Conservation (phyloP, 2,888 invertebrate species). For the Octonoba sinensis region DNA sequence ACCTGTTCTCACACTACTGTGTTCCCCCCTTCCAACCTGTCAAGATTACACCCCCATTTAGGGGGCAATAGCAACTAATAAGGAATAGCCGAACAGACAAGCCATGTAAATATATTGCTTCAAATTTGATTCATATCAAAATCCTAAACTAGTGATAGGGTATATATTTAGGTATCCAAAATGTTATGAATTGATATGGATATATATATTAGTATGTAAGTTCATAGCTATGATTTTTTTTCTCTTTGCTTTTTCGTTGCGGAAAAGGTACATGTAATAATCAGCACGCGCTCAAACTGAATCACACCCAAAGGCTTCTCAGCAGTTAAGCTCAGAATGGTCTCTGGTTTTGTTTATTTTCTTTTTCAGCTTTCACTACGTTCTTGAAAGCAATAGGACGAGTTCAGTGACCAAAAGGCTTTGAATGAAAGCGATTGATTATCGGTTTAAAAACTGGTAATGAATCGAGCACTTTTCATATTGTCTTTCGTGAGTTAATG, state of each 20-base stretch:
- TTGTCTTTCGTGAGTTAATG: too few species aligned
- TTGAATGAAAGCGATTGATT: slow-evolving; percentile 20
- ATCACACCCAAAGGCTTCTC: slow-evolving; percentile 29
- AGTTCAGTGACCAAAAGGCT: slow-evolving; percentile 39
- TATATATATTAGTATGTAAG: too few species aligned
- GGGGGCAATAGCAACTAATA: slow-evolving; percentile 25
- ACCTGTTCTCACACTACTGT: slow-evolving; percentile 63
- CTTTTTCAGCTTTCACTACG: not conserved
- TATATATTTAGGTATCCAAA: too few species aligned
- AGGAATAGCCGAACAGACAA: slow-evolving; percentile 21
- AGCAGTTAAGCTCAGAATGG: slow-evolving; percentile 5
- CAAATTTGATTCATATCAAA: slow-evolving; percentile 42
- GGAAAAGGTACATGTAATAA: slow-evolving; percentile 13
- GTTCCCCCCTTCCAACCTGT: slow-evolving; percentile 40
- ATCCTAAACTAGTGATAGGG: not conserved
- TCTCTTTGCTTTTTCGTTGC: not conserved
- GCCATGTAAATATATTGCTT: slow-evolving; percentile 33
- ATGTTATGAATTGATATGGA: too few species aligned
- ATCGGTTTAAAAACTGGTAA: not conserved
- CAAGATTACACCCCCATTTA: slow-evolving; percentile 5
- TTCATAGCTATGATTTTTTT: not conserved
- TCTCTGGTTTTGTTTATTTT: slow-evolving; percentile 16
- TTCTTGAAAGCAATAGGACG: slow-evolving; percentile 1
- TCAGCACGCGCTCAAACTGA: slow-evolving; percentile 10
- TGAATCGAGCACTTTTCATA: not conserved